Evolutionary conservation across 2,888 invertebrate species (phyloP).

Genomic region (Drosophila diplacantha): DNA sequence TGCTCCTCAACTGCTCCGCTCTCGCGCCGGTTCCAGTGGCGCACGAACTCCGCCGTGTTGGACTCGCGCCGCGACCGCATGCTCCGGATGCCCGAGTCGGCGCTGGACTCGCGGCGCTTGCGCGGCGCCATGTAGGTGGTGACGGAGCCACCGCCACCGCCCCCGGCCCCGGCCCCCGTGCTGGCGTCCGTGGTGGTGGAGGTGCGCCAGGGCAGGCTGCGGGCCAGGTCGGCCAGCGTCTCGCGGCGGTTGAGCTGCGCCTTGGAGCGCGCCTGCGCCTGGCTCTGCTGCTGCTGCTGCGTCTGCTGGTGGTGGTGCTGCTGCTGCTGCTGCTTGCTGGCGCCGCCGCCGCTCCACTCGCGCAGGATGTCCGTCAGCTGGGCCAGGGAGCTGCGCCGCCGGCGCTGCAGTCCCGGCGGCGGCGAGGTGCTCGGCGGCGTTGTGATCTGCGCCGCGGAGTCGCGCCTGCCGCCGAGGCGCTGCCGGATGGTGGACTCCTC

Average conservation of each 20-base stretch:
- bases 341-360: slow-evolving; percentile 87
- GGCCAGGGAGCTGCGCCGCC: slow-evolving; percentile 90
- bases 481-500: slow-evolving; percentile 92
- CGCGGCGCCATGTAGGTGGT: slow-evolving; percentile 79
- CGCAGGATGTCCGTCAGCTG: slow-evolving; percentile 92
- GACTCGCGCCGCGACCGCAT: slow-evolving; percentile 87
- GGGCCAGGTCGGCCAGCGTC: slow-evolving; percentile 91
- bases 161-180: slow-evolving; percentile 47
- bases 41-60: slow-evolving; percentile 85
- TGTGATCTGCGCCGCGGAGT: slow-evolving; percentile 94
- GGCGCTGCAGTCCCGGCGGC: slow-evolving; percentile 81
- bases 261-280: slow-evolving; percentile 64
- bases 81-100: slow-evolving; percentile 90
- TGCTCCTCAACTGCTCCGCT: slow-evolving; percentile 78
- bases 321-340: slow-evolving; percentile 74
- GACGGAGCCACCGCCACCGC: slow-evolving; percentile 56
- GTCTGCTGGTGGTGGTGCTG: slow-evolving; percentile 71
- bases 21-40: slow-evolving; percentile 85
- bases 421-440: slow-evolving; percentile 90
- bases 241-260: slow-evolving; percentile 89
- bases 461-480: slow-evolving; percentile 89
- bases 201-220: slow-evolving; percentile 89
- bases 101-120: slow-evolving; percentile 91
- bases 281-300: slow-evolving; percentile 72
- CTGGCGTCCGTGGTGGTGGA: slow-evolving; percentile 80